Evolutionary conservation across 1,140 invertebrate species (phyloP), one percentile per base, ranked within the genome.

Genomic region (Formica selysi): DNA sequence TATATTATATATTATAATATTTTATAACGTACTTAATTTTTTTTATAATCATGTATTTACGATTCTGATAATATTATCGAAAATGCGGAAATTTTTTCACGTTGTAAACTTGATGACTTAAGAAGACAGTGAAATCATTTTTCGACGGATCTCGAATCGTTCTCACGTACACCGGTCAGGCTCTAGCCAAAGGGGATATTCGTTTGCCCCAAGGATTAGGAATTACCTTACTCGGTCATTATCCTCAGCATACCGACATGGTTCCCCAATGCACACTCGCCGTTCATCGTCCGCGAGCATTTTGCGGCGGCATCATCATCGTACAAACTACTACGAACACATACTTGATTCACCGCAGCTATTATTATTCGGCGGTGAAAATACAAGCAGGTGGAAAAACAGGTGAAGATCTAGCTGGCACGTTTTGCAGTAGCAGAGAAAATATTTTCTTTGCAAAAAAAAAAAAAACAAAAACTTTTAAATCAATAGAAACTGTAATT

Each of bases 301-400:
- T 76, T 80, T 59, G 86, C 41, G 73, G 87, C 68, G 78, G 67
- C 67, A 85, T 74, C 65, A 85, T 89, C 73, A 51, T 19, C 54
- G 29, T 26, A 11, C 41, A 19, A 6, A 38, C 38, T n/a, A 36
- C 26, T 54, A 26, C 32, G 19, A 71, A 71, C 38, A 26, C 6
- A 65, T 51, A 51, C n/a, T 29, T 48, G 59, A 51, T 79, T 87
- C 61, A 32, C 85, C 85, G n/a, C 59, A 16, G 22, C 10, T 76
- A 76, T 86, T 59, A 22, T n/a, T 87, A 85, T 87, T 88, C n/a
- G 57, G 26, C 16, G 54, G 3, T 48, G 19, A 26, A 32, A 32
- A 81, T 32, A 38, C 41, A 59, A 7, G 38, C 76, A 78, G 57
- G 16, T 38, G 70, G 22, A 32, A 26, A 62, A 65, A 67, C 64